Conservation (phyloP, 2,797 vertebrate genomes). For the Aquila chrysaetos region DNA sequence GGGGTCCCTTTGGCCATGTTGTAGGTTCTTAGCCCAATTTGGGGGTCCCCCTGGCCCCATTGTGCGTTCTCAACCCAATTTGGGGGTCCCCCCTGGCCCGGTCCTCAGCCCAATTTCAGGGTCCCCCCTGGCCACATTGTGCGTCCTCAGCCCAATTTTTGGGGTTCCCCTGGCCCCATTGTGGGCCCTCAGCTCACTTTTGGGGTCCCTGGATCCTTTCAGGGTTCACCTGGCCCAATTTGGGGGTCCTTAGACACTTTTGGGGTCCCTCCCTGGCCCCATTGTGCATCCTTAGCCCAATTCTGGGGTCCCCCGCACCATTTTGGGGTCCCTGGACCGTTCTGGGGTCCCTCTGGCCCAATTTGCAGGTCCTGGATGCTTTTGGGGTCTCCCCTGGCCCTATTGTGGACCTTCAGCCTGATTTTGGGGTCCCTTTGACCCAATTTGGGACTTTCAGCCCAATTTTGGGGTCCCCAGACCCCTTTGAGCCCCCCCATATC, state of each 20-base stretch:
- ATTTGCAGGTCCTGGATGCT: neutral
- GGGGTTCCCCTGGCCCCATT: too few species aligned
- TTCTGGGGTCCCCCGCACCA: neutral
- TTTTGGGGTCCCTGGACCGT: neutral
- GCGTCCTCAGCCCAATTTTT: too few species aligned
- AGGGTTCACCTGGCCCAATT: too few species aligned
- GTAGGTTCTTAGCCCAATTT: too few species aligned
- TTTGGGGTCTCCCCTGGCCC: too few species aligned
- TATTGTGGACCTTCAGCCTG: neutral
- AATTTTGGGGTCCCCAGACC: neutral
- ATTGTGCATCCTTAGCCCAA: neutral
- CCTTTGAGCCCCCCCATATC: neutral
- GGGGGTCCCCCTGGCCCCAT: too few species aligned
- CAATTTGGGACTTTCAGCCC: neutral
- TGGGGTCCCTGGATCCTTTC: too few species aligned
- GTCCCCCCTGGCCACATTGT: too few species aligned
- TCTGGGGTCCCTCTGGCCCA: neutral
- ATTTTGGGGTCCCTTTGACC: neutral
- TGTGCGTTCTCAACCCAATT: too few species aligned
- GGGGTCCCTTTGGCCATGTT: neutral
- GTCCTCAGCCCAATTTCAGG: too few species aligned
- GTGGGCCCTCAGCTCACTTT: too few species aligned
- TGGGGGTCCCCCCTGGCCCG: too few species aligned
- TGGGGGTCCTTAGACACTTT: neutral
- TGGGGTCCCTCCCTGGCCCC: neutral